phyloP scores from a whole-genome alignment of 2,888 invertebrate species.

The Parapristionchus giblindavisi region DNA sequence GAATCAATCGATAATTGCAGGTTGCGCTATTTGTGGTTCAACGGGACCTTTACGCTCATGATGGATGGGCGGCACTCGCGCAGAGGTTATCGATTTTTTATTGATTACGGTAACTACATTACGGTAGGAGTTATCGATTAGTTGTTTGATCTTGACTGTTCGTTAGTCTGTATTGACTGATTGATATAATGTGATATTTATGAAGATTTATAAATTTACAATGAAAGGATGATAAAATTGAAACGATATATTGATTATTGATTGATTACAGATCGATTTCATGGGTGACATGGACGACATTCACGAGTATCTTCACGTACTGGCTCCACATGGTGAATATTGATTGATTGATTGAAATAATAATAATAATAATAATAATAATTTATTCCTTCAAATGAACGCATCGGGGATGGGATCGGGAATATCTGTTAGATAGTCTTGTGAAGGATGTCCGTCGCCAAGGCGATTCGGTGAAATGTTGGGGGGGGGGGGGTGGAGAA shows the following conservation, averaged over 20 bases:
- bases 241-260: background rate
- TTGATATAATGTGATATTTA: too few species aligned
- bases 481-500: too few species aligned
- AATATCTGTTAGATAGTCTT: too few species aligned
- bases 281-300: constrained; percentile 64
- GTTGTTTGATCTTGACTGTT: background rate
- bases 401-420: too few species aligned
- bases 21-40: constrained; percentile 60
- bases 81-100: constrained; percentile 41
- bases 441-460: too few species aligned
- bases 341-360: too few species aligned
- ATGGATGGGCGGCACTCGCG: constrained; percentile 63
- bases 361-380: too few species aligned
- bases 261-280: constrained; percentile 45
- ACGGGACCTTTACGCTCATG: constrained; percentile 61
- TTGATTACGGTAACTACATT: too few species aligned
- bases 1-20: constrained; percentile 47
- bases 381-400: too few species aligned
- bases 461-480: too few species aligned
- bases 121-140: background rate
- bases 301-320: constrained; percentile 62
- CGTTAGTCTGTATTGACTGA: background rate
- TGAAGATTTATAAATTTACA: background rate
- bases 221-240: background rate
- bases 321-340: constrained; percentile 58